Percentiles rank a stretch among this genome's conserved stretches.
Evolutionary conservation across 2,888 invertebrate genomes (phyloP).

Genomic region (Agrochola litura): DNA sequence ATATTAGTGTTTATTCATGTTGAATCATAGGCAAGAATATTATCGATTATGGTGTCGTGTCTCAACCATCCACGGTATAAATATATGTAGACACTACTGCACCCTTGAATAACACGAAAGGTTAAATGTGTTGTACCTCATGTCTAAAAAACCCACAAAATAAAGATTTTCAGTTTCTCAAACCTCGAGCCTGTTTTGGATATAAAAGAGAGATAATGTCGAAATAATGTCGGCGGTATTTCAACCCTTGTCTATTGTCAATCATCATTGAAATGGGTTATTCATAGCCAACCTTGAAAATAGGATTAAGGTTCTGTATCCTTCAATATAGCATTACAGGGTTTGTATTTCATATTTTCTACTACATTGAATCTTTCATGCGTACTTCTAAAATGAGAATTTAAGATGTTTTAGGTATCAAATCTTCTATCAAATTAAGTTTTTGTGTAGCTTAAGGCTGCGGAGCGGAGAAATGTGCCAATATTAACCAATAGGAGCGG

Average conservation of each 20-base stretch:
- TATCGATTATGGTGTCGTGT: background rate
- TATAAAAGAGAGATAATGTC: slow-evolving; percentile 15
- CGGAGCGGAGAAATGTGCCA: too few species aligned
- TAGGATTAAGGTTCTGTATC: background rate
- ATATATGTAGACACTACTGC: background rate
- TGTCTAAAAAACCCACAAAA: background rate
- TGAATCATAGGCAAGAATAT: background rate
- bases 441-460: background rate
- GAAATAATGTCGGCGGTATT: slow-evolving; percentile 14
- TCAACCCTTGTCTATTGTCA: slow-evolving; percentile 42
- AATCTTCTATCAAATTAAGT: background rate
- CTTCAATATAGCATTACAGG: background rate
- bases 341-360: slow-evolving; percentile 16
- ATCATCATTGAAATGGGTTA: slow-evolving; percentile 42
- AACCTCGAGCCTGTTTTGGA: background rate
- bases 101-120: background rate
- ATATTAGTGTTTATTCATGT: background rate
- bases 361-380: background rate
- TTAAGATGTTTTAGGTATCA: background rate
- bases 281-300: slow-evolving; percentile 1
- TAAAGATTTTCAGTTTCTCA: background rate
- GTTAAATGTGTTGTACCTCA: background rate
- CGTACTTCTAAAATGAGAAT: background rate
- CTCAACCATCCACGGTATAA: background rate
- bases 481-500: too few species aligned